Base-by-base conservation (phyloP, 2,888 invertebrate genomes). In the Leucophenga maculata region DNA sequence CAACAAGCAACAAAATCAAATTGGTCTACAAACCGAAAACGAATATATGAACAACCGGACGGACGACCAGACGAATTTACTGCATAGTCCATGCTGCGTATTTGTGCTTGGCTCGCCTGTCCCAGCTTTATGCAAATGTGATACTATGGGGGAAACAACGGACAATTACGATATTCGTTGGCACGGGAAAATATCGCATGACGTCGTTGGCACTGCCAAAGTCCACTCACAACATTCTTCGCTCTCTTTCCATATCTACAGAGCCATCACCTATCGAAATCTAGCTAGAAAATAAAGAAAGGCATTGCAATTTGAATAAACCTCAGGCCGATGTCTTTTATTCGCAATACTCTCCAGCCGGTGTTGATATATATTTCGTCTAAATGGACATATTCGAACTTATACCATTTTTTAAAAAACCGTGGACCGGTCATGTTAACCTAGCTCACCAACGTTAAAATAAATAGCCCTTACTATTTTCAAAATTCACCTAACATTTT, bases 1-100 rank as follows among this genome's bases (percentile, higher is more conserved):
- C 79, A 59, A 59, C 59, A 32, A 59, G 31, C 59, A 8, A 32
- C 59, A 31, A 59, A 59, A 59, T 59, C 59, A 32, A 31, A 32
- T 32, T 59, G 59, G 31, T 14, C 32, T 26, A 14, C 26, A 55
- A 32, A 3, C 8, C 32, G 32, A 32, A 32, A 16, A 54, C 20
- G 6, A 0, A 11, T 14, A 55, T 9, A 55, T 0, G 14, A 55
- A 55, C 39, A 39, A 9, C 3, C 39, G 39, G 39, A 39, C 39
- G 39, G 39, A 39, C 39, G 39, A 39, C 39, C 39, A 39, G 8
- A 39, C 39, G 39, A 11, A 39, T 39, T 39, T 39, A 39, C 39
- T 39, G 39, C 39, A 39, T 39, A 8, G 39, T 39, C 39, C 8
- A 39, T 8, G 39, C 1, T 39, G 39, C 8, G 39, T 39, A 39